These are phyloP conservation scores for Coracopsis vasa DNA, from an alignment of 2,113 vertebrate species.

Conservation along the genomic window DNA sequence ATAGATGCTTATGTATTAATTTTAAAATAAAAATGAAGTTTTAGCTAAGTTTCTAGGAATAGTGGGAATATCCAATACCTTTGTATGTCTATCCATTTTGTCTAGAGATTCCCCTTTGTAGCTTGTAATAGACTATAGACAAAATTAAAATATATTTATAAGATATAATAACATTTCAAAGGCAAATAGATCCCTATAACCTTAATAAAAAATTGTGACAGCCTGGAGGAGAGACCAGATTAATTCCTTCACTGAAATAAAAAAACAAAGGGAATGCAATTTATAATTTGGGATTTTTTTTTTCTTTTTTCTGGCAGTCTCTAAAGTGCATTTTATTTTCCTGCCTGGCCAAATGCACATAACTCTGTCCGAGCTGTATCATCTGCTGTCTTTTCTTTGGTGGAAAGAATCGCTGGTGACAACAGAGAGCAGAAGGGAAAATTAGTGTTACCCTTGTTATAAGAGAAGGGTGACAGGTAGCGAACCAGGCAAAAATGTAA, in stretches of 20 bases:
- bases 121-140: not conserved
- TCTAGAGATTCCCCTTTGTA: not conserved
- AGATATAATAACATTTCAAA: not conserved
- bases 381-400: not conserved
- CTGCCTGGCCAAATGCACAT: not conserved
- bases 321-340: not conserved
- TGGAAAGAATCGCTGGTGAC: not conserved
- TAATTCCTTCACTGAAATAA: not conserved
- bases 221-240: not conserved
- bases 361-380: not conserved
- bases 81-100: not conserved
- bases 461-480: not conserved
- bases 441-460: not conserved
- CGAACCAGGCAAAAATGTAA: not conserved
- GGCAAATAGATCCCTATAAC: not conserved
- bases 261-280: not conserved
- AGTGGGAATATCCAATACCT: not conserved
- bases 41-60: not conserved
- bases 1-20: not conserved
- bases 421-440: not conserved
- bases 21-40: not conserved
- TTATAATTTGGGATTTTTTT: fast-evolving
- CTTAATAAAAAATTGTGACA: not conserved
- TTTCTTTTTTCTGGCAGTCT: not conserved
- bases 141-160: not conserved